Evolutionary conservation across 2,113 vertebrate genomes (phyloP).

Genomic region (Heteronetta atricapilla): DNA sequence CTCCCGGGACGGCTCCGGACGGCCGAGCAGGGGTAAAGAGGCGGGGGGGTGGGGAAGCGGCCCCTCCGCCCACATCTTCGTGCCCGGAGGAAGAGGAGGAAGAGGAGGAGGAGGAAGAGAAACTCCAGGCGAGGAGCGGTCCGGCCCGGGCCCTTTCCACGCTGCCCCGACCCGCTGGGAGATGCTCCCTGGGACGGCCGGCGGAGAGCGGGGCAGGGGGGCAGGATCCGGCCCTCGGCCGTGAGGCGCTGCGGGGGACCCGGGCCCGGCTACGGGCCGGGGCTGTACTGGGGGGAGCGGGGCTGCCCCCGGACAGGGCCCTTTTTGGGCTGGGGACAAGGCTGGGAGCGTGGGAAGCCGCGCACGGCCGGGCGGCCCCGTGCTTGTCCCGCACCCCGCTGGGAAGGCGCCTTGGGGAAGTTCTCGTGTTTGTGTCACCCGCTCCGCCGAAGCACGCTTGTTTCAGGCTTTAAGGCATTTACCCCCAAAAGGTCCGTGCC

Average conservation of each 20-base stretch:
- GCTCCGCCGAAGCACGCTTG: background rate
- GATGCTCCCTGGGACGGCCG: no score
- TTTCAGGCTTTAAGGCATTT: background rate
- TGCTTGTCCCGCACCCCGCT: background rate
- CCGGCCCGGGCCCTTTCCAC: background rate
- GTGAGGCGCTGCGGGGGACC: background rate
- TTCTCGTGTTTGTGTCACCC: background rate
- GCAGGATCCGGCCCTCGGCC: background rate
- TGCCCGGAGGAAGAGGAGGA: no score
- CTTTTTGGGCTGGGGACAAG: background rate
- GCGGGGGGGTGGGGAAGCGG: background rate
- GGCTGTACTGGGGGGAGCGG: no score
- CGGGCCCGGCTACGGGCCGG: background rate
- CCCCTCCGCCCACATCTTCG: background rate
- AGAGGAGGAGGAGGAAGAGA: no score
- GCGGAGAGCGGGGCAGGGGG: background rate
- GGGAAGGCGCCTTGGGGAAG: background rate
- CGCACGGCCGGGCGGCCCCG: background rate
- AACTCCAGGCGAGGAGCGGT: no score
- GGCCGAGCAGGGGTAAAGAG: background rate
- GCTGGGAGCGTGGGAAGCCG: background rate
- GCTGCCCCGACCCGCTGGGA: no score
- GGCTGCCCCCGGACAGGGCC: background rate
- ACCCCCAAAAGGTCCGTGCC: rapidly evolving
- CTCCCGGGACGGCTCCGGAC: background rate